These are phyloP conservation scores for Ectobius pallidus DNA, from an alignment of 2,888 invertebrate species.

Conservation along the genomic window DNA sequence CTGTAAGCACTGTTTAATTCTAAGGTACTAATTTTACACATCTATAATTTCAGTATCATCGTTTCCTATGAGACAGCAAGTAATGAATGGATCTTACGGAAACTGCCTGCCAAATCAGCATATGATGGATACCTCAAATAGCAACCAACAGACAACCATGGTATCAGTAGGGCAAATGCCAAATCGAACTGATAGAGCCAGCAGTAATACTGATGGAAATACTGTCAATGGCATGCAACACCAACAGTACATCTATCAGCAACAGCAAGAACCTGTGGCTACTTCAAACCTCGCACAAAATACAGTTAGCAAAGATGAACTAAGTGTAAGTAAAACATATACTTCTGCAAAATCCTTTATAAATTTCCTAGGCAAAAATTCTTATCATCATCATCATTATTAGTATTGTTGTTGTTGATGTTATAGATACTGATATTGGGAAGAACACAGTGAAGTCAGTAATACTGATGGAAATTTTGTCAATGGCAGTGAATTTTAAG, in stretches of 20 bases:
- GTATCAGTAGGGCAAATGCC: neutral
- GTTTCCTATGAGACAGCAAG: constrained; percentile 8
- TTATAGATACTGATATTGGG: no score
- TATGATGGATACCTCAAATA: neutral
- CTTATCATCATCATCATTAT: no score
- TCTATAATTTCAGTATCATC: constrained; percentile 15
- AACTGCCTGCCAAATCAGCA: neutral
- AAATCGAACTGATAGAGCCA: neutral
- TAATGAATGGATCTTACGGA: constrained; percentile 21
- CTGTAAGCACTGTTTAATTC: no score
- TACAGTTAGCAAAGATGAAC: neutral
- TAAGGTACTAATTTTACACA: no score
- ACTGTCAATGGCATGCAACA: neutral
- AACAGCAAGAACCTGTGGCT: neutral
- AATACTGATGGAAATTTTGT: no score
- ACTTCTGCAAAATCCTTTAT: no score
- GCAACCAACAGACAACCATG: neutral
- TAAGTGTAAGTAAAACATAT: constrained; percentile 23
- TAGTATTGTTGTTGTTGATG: no score
- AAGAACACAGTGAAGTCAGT: no score
- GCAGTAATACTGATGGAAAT: neutral
- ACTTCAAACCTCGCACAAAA: neutral
- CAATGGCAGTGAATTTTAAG: no score
- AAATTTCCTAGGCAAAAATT: no score
- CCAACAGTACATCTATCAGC: neutral